A percentile compares a stretch with the other conserved stretches of the same genome.
phyloP scores from a whole-genome alignment of 2,797 vertebrate species.

The Characodon lateralis region DNA sequence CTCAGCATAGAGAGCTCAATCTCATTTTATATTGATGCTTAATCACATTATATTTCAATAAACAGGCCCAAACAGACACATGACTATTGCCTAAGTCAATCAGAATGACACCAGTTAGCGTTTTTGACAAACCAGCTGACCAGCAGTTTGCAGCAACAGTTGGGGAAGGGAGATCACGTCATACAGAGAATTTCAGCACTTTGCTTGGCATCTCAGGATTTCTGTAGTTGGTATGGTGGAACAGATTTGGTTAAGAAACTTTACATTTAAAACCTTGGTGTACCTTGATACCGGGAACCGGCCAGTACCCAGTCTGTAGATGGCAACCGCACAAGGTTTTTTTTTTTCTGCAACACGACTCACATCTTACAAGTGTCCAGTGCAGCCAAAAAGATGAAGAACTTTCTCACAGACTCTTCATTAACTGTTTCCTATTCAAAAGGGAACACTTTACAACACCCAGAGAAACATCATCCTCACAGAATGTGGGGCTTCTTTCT shows the following conservation, averaged over 20 bases:
- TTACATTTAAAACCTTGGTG: background rate
- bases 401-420: slow-evolving; percentile 49
- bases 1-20: background rate
- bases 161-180: background rate
- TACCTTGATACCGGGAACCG: background rate
- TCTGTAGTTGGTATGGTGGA: background rate
- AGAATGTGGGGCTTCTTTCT: slow-evolving; percentile 59
- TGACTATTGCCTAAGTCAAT: background rate
- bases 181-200: background rate
- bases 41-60: background rate
- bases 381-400: slow-evolving; percentile 24
- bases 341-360: background rate
- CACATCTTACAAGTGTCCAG: slow-evolving; percentile 10
- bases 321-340: background rate
- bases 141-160: background rate
- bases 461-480: slow-evolving; percentile 71
- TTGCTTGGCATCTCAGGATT: background rate
- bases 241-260: background rate
- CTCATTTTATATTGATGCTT: background rate
- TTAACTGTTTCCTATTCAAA: slow-evolving; percentile 71
- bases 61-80: background rate
- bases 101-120: background rate
- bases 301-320: background rate
- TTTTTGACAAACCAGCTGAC: background rate
- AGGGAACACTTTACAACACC: slow-evolving; percentile 61